A percentile compares a stretch with the other conserved stretches of the same genome.
Evolutionary conservation across 1,140 invertebrate species (phyloP).

Genomic region (Globodera rostochiensis): DNA sequence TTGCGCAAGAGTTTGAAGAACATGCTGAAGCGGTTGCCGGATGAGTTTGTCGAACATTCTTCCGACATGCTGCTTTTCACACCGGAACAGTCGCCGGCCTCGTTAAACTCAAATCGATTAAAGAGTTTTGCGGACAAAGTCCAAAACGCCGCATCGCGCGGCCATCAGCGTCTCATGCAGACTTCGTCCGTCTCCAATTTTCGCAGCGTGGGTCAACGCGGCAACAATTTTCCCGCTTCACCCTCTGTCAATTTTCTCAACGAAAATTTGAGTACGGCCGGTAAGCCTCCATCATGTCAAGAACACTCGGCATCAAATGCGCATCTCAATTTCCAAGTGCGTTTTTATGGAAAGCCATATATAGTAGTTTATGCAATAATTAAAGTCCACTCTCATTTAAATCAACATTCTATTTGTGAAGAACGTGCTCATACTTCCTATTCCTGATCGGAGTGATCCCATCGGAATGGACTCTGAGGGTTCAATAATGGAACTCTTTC

Average conservation of each 20-base stretch:
- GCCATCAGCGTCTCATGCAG: slow-evolving; percentile 48
- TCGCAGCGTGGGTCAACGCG: slow-evolving; percentile 13
- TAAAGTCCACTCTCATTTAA: background rate
- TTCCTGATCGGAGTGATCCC: slow-evolving; percentile 42
- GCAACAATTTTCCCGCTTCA: slow-evolving; percentile 20
- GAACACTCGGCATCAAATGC: background rate
- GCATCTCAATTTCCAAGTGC: background rate
- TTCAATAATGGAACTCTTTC: slow-evolving; percentile 54
- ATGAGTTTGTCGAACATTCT: slow-evolving; percentile 36
- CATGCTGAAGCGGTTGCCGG: slow-evolving; percentile 42
- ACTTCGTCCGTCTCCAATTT: slow-evolving; percentile 36
- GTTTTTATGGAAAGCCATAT: background rate
- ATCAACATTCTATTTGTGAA: background rate
- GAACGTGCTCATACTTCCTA: slow-evolving; percentile 48
- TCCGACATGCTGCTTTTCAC: background rate
- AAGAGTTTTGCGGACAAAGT: slow-evolving; percentile 55
- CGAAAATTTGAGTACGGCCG: background rate
- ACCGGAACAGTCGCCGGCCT: slow-evolving; percentile 22
- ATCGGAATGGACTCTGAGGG: slow-evolving; percentile 58
- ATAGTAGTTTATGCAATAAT: background rate
- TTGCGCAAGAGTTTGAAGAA: slow-evolving; percentile 46
- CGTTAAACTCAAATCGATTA: slow-evolving; percentile 21
- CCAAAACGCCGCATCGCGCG: slow-evolving; percentile 43
- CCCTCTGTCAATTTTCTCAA: slow-evolving; percentile 19
- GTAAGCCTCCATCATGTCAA: background rate